phyloP scores from a whole-genome alignment of 2,797 vertebrate species.

The Eremophila alpestris region DNA sequence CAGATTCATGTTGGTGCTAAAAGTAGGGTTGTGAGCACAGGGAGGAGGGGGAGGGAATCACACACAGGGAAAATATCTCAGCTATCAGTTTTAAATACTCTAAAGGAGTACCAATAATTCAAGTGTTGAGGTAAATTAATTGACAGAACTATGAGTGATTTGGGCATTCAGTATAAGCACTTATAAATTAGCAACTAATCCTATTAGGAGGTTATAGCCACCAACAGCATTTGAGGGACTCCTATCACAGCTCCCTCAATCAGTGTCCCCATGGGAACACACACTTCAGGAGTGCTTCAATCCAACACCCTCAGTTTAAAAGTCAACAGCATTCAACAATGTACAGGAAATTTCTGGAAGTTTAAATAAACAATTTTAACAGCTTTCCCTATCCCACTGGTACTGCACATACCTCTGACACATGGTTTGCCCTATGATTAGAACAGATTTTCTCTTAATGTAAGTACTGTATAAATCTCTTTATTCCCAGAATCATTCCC shows the following conservation, averaged over 20 bases:
- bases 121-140: neutral
- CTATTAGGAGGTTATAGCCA: neutral
- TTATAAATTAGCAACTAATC: neutral
- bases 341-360: neutral
- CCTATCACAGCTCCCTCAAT: neutral
- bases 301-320: neutral
- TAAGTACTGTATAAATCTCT: conserved; percentile 10
- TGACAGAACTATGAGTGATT: neutral
- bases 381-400: neutral
- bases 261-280: neutral
- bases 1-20: neutral
- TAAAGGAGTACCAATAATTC: neutral
- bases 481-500: conserved; percentile 59
- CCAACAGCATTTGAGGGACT: neutral
- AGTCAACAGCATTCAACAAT: neutral
- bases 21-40: neutral
- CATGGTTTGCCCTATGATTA: neutral
- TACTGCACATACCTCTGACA: conserved; percentile 9
- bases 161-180: neutral
- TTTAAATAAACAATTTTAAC: neutral
- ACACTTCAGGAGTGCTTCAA: neutral
- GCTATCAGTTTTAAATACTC: neutral
- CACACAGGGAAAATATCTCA: neutral
- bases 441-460: conserved; percentile 23
- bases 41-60: neutral